Evolutionary conservation across 2,797 vertebrate genomes (phyloP).

Genomic region (Microcaecilia unicolor): DNA sequence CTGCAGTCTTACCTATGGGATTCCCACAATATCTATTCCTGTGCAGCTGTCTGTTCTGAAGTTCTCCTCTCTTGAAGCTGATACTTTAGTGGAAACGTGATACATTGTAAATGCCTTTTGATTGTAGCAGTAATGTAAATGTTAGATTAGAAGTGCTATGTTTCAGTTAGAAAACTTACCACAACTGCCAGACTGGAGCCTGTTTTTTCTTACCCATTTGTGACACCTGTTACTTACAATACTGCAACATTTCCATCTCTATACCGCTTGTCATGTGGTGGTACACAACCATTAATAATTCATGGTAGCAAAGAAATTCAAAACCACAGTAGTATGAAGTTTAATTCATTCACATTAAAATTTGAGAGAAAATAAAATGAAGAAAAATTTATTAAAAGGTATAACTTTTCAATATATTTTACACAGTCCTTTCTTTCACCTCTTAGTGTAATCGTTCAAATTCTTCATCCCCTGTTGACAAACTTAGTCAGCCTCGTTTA

Average conservation of each 20-base stretch:
- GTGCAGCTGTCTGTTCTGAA: no score
- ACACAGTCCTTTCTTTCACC: background rate
- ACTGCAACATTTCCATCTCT: background rate
- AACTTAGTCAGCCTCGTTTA: slow-evolving; percentile 51
- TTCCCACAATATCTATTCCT: no score
- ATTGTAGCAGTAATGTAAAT: background rate
- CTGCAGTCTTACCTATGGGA: no score
- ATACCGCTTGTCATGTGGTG: background rate
- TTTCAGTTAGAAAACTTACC: no score
- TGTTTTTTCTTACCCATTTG: background rate
- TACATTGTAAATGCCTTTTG: no score
- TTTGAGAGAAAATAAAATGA: background rate
- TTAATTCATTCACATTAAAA: background rate
- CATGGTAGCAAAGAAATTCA: background rate
- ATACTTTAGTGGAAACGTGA: no score
- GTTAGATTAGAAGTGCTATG: background rate
- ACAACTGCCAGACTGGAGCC: no score
- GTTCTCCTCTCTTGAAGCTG: no score
- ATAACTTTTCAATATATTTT: background rate
- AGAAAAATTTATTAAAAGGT: background rate
- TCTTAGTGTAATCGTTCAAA: slow-evolving; percentile 50
- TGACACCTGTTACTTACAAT: background rate
- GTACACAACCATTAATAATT: background rate
- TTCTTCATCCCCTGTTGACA: slow-evolving; percentile 60
- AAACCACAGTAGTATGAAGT: background rate